Evolutionary conservation across 2,113 vertebrate genomes (phyloP).

Genomic region (Spermophilus dauricus): DNA sequence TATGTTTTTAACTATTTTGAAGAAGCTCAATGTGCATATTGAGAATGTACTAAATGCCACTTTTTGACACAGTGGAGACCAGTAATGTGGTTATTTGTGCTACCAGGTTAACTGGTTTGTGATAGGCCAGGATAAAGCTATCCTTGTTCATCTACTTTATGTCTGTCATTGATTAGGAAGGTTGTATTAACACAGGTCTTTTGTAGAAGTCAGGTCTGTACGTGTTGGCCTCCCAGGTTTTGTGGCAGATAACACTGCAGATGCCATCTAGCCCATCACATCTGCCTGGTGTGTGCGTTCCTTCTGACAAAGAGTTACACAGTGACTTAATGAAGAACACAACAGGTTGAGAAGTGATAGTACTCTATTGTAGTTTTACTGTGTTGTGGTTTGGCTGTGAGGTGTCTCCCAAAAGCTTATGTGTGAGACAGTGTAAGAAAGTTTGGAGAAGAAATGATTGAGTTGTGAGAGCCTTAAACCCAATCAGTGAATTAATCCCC

Average conservation of each 20-base stretch:
- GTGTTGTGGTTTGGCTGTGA: too few relatives aligned
- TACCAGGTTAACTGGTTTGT: slow-evolving; percentile 11
- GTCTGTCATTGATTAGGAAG: slow-evolving; percentile 45
- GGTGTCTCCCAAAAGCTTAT: too few relatives aligned
- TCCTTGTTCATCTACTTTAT: not conserved
- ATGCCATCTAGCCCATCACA: slow-evolving; percentile 57
- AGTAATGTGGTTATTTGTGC: not conserved
- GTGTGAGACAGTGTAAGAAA: too few relatives aligned
- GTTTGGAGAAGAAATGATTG: too few relatives aligned
- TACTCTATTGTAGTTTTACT: not conserved
- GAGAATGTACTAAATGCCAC: not conserved
- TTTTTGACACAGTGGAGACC: not conserved
- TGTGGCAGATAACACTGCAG: not conserved
- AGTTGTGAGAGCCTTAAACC: too few relatives aligned
- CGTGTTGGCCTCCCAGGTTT: slow-evolving; percentile 35
- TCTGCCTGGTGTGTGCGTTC: not conserved
- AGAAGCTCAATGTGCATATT: not conserved
- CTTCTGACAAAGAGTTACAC: slow-evolving; percentile 34
- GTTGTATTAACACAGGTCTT: not conserved
- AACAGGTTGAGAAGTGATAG: slow-evolving; percentile 41
- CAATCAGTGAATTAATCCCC: too few relatives aligned
- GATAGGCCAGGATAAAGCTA: not conserved
- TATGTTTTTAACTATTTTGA: not conserved
- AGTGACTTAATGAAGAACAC: not conserved
- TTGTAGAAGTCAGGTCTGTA: slow-evolving; percentile 54